Percentiles rank a stretch among this genome's conserved stretches.
Evolutionary conservation across 1,140 invertebrate species (phyloP).

Genomic region (Steinernema khuongi): DNA sequence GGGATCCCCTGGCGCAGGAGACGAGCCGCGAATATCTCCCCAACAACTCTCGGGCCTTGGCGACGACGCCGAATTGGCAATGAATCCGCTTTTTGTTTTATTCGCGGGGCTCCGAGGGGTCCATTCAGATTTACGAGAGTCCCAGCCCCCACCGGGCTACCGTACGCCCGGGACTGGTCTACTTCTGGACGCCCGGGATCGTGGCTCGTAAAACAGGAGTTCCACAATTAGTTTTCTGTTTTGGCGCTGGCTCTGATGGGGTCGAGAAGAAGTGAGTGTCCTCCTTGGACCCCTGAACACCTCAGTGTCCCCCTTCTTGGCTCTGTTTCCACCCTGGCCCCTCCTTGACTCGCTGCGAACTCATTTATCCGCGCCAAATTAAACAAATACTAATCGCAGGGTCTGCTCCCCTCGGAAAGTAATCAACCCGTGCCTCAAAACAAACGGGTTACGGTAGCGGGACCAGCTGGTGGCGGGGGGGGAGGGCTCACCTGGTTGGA

Average conservation of each 20-base stretch:
- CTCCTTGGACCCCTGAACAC: too few relatives aligned
- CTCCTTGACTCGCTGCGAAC: too few relatives aligned
- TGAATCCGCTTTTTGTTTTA: neutral
- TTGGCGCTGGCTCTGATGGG: too few relatives aligned
- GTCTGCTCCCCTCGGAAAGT: too few relatives aligned
- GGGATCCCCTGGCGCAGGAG: neutral
- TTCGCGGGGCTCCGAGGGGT: neutral
- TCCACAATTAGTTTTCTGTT: too few relatives aligned
- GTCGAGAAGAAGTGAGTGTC: too few relatives aligned
- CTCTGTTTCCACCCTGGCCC: too few relatives aligned
- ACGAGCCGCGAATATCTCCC: neutral
- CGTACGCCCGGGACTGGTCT: neutral
- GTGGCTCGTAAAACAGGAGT: too few relatives aligned
- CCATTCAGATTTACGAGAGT: neutral
- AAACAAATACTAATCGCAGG: too few relatives aligned
- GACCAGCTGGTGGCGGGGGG: neutral
- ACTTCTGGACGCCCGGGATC: neutral
- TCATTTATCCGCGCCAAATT: too few relatives aligned
- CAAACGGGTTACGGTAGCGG: neutral
- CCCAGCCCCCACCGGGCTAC: neutral
- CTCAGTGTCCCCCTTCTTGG: too few relatives aligned
- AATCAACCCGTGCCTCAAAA: too few relatives aligned
- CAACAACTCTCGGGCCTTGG: neutral
- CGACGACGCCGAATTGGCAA: neutral
- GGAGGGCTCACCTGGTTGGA: constrained; percentile 44